Conservation (phyloP, 2,113 vertebrate species). For the Alectura lathami region DNA sequence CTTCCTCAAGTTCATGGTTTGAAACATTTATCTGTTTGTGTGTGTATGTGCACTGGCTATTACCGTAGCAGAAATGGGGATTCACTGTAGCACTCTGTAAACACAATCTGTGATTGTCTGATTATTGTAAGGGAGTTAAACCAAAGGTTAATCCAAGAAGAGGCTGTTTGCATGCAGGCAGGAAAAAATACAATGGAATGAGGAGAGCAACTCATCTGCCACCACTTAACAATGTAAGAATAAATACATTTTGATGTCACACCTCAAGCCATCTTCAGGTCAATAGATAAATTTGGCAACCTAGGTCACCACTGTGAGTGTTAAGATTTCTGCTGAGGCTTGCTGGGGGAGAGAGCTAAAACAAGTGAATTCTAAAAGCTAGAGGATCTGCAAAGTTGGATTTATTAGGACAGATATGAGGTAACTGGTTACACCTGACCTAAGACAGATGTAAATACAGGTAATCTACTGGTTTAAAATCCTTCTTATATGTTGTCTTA, state of each 20-base stretch:
- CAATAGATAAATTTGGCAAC: not conserved
- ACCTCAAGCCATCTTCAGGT: slow-evolving; percentile 14
- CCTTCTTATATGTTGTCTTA: not conserved
- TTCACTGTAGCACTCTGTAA: slow-evolving; percentile 4
- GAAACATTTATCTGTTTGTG: not conserved
- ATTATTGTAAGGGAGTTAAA: slow-evolving; percentile 44
- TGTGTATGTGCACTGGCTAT: not conserved
- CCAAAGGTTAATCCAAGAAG: slow-evolving; percentile 32
- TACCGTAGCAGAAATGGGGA: not conserved
- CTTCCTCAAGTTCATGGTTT: not conserved
- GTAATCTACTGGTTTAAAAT: not conserved
- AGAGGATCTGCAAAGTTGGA: not conserved
- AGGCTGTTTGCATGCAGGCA: slow-evolving; percentile 55
- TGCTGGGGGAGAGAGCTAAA: not conserved
- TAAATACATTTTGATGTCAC: slow-evolving; percentile 25
- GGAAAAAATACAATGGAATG: slow-evolving; percentile 44
- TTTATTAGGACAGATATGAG: not conserved
- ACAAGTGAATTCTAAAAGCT: not conserved
- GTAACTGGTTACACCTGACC: not conserved
- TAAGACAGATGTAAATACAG: not conserved
- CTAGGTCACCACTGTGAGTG: slow-evolving; percentile 23
- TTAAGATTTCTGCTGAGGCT: slow-evolving; percentile 28
- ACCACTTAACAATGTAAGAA: slow-evolving; percentile 44
- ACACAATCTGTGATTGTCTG: slow-evolving; percentile 33
- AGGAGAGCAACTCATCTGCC: slow-evolving; percentile 41